Percentiles rank a stretch among this genome's conserved stretches.
Conservation (phyloP, 2,888 invertebrate genomes). For the Cephus rjabovi region DNA sequence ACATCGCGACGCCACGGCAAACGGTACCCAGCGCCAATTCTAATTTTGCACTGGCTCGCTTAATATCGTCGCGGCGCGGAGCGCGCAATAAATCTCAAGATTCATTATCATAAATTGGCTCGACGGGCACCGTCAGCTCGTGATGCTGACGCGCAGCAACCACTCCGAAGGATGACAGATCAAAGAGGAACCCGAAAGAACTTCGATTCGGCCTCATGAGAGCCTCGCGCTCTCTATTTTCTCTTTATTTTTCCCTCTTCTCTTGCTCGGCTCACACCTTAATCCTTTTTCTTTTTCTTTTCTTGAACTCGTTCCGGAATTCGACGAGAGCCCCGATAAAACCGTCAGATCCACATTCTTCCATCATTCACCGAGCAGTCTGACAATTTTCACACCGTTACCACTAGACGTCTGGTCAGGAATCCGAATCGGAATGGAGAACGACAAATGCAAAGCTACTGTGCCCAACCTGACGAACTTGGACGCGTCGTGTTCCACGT, state of each 20-base stretch:
- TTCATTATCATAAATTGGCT: slow-evolving; percentile 63
- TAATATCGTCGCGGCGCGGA: slow-evolving; percentile 57
- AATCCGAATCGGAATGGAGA: neutral
- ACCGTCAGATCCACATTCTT: neutral
- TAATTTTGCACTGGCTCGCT: slow-evolving; percentile 55
- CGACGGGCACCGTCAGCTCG: slow-evolving; percentile 36
- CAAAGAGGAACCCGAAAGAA: slow-evolving; percentile 47
- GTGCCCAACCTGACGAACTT: neutral
- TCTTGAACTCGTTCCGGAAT: neutral
- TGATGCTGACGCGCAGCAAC: slow-evolving; percentile 45
- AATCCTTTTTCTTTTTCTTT: neutral
- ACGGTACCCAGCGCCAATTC: slow-evolving; percentile 35
- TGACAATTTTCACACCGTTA: neutral
- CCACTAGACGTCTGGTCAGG: neutral
- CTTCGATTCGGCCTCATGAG: slow-evolving; percentile 50
- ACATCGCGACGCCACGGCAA: neutral
- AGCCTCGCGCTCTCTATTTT: slow-evolving; percentile 28
- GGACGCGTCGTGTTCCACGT: neutral
- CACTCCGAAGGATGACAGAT: slow-evolving; percentile 45
- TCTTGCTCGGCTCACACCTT: neutral
- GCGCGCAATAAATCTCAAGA: slow-evolving; percentile 56
- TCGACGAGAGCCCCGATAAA: neutral
- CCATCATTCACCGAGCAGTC: neutral
- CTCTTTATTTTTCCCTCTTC: slow-evolving; percentile 13
- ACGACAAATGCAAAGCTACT: neutral